These are phyloP conservation scores for Austrolebias charrua DNA, from an alignment of 2,797 vertebrate species.

Conservation along the genomic window DNA sequence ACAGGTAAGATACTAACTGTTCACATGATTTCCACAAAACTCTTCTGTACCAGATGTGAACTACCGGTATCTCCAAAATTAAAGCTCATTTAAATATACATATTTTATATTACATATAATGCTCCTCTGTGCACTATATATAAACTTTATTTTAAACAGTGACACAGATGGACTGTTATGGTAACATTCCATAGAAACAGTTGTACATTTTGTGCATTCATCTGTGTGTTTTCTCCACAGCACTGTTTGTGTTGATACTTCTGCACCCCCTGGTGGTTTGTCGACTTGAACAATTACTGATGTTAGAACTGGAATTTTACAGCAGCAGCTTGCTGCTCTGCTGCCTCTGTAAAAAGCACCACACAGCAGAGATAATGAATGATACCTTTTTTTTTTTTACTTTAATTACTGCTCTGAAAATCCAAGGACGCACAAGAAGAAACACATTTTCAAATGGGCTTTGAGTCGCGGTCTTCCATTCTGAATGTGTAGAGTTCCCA, in stretches of 20 bases:
- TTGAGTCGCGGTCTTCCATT: conserved; percentile 47
- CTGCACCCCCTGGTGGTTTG: conserved; percentile 65
- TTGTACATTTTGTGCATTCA: background rate
- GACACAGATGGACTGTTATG: background rate
- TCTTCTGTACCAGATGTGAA: no score
- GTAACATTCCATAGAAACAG: background rate
- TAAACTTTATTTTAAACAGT: background rate
- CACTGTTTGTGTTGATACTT: conserved; percentile 34
- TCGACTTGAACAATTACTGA: background rate
- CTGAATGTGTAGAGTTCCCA: conserved; percentile 14
- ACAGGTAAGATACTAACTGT: no score
- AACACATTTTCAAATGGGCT: conserved; percentile 35
- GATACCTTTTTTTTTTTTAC: conserved; percentile 20
- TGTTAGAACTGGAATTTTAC: background rate
- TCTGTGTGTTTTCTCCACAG: conserved; percentile 2
- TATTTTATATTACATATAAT: no score
- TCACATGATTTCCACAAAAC: no score
- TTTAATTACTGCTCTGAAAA: conserved; percentile 27
- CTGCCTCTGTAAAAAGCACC: conserved; percentile 21
- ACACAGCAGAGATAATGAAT: conserved; percentile 18
- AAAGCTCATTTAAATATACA: no score
- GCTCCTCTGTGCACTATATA: no score
- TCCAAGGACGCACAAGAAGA: conserved; percentile 27
- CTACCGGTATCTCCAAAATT: no score
- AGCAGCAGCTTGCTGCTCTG: conserved; percentile 12